phyloP scores from a whole-genome alignment of 2,797 vertebrate species.

The Fistularia tabacaria region DNA sequence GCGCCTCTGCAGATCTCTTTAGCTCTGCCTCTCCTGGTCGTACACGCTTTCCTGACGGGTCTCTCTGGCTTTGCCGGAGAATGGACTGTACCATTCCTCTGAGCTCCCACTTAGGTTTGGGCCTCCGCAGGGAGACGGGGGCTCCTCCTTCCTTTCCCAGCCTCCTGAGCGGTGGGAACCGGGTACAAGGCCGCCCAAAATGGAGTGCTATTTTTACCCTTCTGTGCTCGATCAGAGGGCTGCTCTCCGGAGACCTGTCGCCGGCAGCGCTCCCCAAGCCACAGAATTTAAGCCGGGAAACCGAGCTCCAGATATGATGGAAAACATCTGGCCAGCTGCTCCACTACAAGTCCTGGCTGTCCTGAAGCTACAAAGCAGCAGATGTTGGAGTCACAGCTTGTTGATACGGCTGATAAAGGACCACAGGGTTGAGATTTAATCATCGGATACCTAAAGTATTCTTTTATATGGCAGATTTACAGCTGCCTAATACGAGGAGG shows the following conservation, averaged over 20 bases:
- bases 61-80: slow-evolving; percentile 13
- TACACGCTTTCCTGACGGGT: neutral
- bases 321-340: slow-evolving; percentile 86
- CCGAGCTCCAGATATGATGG: slow-evolving; percentile 85
- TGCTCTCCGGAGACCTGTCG: slow-evolving; percentile 84
- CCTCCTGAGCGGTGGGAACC: slow-evolving; percentile 91
- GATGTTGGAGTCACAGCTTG: slow-evolving; percentile 6
- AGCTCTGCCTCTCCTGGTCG: neutral
- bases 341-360: slow-evolving; percentile 34
- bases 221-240: slow-evolving; percentile 84
- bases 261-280: slow-evolving; percentile 81
- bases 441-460: neutral
- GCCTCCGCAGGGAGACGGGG: slow-evolving; percentile 56
- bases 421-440: slow-evolving; percentile 22
- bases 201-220: slow-evolving; percentile 90
- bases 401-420: slow-evolving; percentile 38
- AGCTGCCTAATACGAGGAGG: too few species aligned
- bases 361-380: slow-evolving; percentile 4
- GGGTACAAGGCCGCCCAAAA: slow-evolving; percentile 80
- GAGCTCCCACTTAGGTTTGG: slow-evolving; percentile 53
- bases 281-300: slow-evolving; percentile 84
- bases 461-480: slow-evolving; percentile 4
- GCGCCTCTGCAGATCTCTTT: too few species aligned
- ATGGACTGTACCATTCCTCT: slow-evolving; percentile 15
- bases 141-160: slow-evolving; percentile 91